Conservation (phyloP, 64 coral and sea anemone genomes). For the Porites australiensis region DNA sequence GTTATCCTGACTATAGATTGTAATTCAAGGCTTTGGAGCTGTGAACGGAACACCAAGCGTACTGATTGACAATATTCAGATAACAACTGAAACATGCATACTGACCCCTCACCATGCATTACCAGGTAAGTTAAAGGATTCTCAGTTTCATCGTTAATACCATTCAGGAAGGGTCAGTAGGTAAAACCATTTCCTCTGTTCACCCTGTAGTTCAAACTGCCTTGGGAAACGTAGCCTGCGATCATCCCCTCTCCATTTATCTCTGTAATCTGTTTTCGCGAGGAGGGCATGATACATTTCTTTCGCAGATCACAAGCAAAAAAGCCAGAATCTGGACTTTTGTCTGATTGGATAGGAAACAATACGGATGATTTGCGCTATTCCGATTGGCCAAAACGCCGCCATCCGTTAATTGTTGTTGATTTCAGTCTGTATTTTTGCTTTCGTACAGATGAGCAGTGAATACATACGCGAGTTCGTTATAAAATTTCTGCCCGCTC, state of each 20-base stretch:
- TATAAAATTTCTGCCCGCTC: no score
- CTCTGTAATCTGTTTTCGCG: no score
- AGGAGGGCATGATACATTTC: background rate
- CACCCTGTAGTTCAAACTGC: background rate
- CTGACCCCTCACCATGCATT: slow-evolving; percentile 29
- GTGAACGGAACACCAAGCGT: slow-evolving; percentile 24
- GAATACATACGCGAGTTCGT: no score
- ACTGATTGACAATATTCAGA: slow-evolving; percentile 45
- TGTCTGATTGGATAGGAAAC: no score
- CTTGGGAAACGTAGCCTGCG: no score
- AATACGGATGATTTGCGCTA: no score
- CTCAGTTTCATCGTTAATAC: background rate
- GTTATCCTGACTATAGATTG: slow-evolving; percentile 1
- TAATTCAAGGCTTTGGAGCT: slow-evolving; percentile 9
- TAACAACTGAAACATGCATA: slow-evolving; percentile 60
- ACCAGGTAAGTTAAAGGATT: slow-evolving; percentile 43
- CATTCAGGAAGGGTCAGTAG: background rate
- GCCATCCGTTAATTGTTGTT: no score
- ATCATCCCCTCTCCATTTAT: background rate
- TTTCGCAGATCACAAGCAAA: no score
- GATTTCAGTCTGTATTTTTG: no score
- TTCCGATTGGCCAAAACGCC: no score
- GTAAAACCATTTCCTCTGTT: background rate
- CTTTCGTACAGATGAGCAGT: no score
- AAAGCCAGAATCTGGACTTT: no score